Evolutionary conservation across 2,113 vertebrate species (phyloP).

Genomic region (Psephotus haematonotus): DNA sequence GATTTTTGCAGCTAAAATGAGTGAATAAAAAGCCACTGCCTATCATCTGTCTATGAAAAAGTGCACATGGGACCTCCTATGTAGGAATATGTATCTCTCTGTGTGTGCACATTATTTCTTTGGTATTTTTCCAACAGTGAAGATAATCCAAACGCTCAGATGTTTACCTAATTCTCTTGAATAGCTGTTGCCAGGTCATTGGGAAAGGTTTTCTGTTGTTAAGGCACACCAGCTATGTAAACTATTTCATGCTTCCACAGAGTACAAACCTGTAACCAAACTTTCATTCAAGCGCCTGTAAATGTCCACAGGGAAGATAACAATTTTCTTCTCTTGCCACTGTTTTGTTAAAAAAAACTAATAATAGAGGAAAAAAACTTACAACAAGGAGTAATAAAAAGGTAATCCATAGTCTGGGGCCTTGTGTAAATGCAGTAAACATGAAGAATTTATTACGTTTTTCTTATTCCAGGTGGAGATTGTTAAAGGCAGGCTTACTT

Average conservation of each 20-base stretch:
- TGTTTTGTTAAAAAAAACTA: slow-evolving; percentile 68
- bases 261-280: slow-evolving; percentile 66
- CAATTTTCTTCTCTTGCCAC: slow-evolving; percentile 72
- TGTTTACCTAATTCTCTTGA: slow-evolving; percentile 40
- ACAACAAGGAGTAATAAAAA: slow-evolving; percentile 78
- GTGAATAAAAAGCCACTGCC: background rate
- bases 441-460: slow-evolving; percentile 70
- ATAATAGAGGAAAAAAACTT: slow-evolving; percentile 63
- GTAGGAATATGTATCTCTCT: background rate
- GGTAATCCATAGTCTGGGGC: slow-evolving; percentile 72
- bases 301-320: slow-evolving; percentile 75
- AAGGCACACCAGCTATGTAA: slow-evolving; percentile 18
- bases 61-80: background rate
- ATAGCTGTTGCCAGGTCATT: slow-evolving; percentile 28
- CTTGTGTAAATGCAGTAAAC: slow-evolving; percentile 68
- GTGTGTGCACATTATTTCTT: background rate
- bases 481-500: slow-evolving; percentile 49
- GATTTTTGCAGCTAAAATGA: background rate
- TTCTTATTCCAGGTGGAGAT: slow-evolving; percentile 66
- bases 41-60: background rate
- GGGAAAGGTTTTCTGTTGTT: slow-evolving; percentile 41
- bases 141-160: background rate
- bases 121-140: slow-evolving; percentile 1
- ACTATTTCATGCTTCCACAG: slow-evolving; percentile 55
- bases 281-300: slow-evolving; percentile 62